These are phyloP conservation scores for Pogoniulus pusillus DNA, from an alignment of 2,797 vertebrate genomes.

Conservation along the genomic window DNA sequence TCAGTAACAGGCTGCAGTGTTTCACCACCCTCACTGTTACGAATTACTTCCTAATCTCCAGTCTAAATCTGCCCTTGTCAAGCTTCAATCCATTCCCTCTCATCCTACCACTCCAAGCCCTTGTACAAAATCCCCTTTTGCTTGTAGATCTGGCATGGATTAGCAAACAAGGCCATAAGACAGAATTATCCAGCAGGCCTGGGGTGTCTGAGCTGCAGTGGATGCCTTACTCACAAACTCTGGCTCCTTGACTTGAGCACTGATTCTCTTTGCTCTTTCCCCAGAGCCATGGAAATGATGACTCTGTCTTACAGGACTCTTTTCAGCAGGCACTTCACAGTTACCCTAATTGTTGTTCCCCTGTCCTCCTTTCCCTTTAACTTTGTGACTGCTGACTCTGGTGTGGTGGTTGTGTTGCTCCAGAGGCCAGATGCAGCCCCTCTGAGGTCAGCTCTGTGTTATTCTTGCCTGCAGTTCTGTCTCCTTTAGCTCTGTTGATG, in stretches of 20 bases:
- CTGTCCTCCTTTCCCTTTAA: conserved; percentile 8
- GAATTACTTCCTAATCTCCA: no score
- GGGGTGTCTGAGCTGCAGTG: neutral
- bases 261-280: neutral
- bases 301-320: neutral
- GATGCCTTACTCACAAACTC: conserved; percentile 3
- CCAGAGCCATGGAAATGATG: conserved; percentile 11
- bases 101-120: no score
- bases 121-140: no score
- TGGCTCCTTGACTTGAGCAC: neutral
- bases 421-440: neutral
- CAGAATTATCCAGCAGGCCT: neutral
- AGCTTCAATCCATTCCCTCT: no score
- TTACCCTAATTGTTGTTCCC: conserved; percentile 43
- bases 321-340: neutral
- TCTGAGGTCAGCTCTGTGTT: conserved; percentile 26
- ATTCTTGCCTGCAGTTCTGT: conserved; percentile 23
- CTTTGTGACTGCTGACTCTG: neutral
- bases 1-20: no score
- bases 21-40: no score
- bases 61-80: no score
- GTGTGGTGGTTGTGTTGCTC: conserved; percentile 1
- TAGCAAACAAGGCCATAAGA: neutral
- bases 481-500: conserved; percentile 3
- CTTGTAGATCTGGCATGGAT: neutral